A percentile compares a stretch with the other conserved stretches of the same genome.
These are phyloP conservation scores for Sipunculus nudus DNA, from an alignment of 2,888 invertebrate genomes.

Conservation along the genomic window DNA sequence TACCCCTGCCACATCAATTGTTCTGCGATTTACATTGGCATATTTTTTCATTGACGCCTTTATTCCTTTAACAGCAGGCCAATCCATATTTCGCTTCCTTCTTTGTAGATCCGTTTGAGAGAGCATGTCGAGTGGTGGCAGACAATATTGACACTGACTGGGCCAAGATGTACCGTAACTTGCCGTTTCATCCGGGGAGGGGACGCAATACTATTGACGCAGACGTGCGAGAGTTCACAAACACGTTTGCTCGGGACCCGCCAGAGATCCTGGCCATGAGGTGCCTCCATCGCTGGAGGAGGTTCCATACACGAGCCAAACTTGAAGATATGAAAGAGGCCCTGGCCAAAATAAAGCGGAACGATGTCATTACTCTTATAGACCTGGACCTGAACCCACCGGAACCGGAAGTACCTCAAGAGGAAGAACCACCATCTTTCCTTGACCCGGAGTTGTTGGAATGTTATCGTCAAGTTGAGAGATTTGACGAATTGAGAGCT, in stretches of 20 bases:
- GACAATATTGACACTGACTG: conserved; percentile 51
- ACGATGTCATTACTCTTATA: conserved; percentile 7
- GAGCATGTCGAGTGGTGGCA: conserved; percentile 47
- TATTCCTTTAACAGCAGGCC: too few relatives aligned
- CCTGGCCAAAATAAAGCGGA: conserved; percentile 4
- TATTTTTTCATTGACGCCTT: too few relatives aligned
- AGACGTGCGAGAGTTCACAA: conserved; percentile 49
- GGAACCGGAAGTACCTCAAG: conserved; percentile 39
- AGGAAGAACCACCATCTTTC: conserved; percentile 44
- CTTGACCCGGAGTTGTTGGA: conserved; percentile 51
- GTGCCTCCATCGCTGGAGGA: conserved; percentile 53
- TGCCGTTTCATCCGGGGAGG: conserved; percentile 55
- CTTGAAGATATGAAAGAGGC: conserved; percentile 47
- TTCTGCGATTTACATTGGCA: too few relatives aligned
- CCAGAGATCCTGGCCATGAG: too few relatives aligned
- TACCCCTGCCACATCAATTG: too few relatives aligned
- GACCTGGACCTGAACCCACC: conserved; percentile 43
- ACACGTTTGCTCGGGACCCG: conserved; percentile 44
- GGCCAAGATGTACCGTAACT: conserved; percentile 51
- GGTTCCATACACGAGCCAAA: conserved; percentile 51
- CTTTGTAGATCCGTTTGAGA: conserved; percentile 50
- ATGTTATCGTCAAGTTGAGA: conserved; percentile 51
- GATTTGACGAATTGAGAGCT: conserved; percentile 52
- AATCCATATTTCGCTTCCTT: too few relatives aligned
- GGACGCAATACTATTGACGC: conserved; percentile 53